These are phyloP conservation scores for Psilopsiagon aurifrons DNA, from an alignment of 2,113 vertebrate species.

Conservation along the genomic window DNA sequence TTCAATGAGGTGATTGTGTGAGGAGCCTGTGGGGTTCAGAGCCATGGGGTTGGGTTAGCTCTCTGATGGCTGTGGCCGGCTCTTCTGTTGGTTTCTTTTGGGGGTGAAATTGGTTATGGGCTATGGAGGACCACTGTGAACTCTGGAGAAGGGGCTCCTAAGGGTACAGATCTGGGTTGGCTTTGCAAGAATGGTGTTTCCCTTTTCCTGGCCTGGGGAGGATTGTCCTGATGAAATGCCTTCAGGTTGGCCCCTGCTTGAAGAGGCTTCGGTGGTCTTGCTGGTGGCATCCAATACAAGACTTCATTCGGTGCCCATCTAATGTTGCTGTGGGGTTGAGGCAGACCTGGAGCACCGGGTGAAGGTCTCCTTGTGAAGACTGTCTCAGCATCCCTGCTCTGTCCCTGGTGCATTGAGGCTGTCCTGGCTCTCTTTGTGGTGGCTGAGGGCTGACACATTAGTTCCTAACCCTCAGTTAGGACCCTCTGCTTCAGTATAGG, in stretches of 20 bases:
- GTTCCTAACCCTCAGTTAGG: not conserved
- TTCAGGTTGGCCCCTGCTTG: accelerated
- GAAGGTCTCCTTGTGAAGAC: not conserved
- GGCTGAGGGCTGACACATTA: not conserved
- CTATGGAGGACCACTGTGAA: accelerated
- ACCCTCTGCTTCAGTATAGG: not conserved
- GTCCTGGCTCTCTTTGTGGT: not conserved
- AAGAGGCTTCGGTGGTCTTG: not conserved
- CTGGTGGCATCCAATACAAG: not conserved
- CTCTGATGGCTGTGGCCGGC: accelerated
- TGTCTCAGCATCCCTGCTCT: not conserved
- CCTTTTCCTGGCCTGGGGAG: not conserved
- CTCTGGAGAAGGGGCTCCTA: not conserved
- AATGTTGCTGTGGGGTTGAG: not conserved
- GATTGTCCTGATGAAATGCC: not conserved
- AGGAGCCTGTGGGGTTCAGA: not conserved
- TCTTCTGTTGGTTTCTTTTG: not conserved
- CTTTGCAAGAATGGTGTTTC: not conserved
- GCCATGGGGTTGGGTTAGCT: not conserved
- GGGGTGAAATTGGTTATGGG: not conserved
- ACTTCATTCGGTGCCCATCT: too few relatives aligned
- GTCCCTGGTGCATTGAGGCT: not conserved
- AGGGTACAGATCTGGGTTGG: not conserved
- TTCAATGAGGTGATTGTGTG: not conserved
- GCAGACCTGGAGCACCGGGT: not conserved